Evolutionary conservation across 2,888 invertebrate genomes (phyloP), one percentile per base, ranked within the genome.

Genomic region (Drosophila histrio): DNA sequence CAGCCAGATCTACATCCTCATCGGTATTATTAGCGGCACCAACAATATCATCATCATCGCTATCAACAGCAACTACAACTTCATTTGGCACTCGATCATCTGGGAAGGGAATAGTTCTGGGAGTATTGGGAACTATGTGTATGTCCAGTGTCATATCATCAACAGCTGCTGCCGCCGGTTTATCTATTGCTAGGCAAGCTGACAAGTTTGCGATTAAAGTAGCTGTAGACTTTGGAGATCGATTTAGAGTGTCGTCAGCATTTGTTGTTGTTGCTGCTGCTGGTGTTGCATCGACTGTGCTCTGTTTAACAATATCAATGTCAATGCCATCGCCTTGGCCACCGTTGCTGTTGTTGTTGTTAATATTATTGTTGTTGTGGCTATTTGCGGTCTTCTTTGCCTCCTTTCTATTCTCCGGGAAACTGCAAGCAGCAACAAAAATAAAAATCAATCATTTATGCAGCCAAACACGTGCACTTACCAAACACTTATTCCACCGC

Each of bases 391-490:
- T 36, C 13, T 38, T 65, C 41, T 38, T 59, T 58, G 43, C 44
- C 30, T 56, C 72, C 30, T 56, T 49, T 36, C 59, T 66, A 19
- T 38, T 11, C 26, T 39, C 19, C 34, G 19, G 9, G 38, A 11
- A 32, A 22, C 47, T 32, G 58, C 46, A 44, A 28, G 21, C 32
- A 39, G 26, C n/a, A 22, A 22, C 17, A 17, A 56, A 44, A 44
- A n/a, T n/a, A n/a, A 58, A 62, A 75, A 70, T 75, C 72, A 30
- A 72, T 72, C n/a, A 49, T 38, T 19, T 8, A 15, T 30, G 15
- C n/a, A n/a, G 5, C 17, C n/a, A 13, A 32, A 22, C 34, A 44
- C 36, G 9, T 21, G 2, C 44, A 28, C 26, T 44, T 44, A 44
- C 44, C 26, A n/a, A 26, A 28, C 6, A 28, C 17, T 26, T 11